A percentile compares a stretch with the other conserved stretches of the same genome.
These are phyloP conservation scores for Clarias magur DNA, from an alignment of 2,113 vertebrate genomes.

Conservation along the genomic window DNA sequence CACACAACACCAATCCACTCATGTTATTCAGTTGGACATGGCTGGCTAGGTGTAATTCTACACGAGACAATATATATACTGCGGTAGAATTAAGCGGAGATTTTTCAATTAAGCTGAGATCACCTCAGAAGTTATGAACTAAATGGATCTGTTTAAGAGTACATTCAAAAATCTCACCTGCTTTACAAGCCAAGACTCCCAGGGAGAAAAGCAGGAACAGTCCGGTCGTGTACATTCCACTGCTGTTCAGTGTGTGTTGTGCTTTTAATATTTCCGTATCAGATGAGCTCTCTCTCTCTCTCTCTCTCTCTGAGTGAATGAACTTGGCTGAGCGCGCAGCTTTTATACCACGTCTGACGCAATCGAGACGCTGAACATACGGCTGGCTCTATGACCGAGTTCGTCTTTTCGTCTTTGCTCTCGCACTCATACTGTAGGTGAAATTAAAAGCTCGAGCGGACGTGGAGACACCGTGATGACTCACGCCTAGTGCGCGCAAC, in stretches of 20 bases:
- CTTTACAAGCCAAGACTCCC: constrained; percentile 61
- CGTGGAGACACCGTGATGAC: neutral
- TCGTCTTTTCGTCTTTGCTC: too few species aligned
- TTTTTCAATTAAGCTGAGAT: neutral
- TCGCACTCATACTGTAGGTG: neutral
- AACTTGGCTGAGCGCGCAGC: neutral
- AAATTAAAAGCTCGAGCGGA: neutral
- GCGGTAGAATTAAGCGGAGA: neutral
- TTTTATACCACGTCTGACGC: constrained; percentile 24
- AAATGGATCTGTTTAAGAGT: neutral
- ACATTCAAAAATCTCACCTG: constrained; percentile 58
- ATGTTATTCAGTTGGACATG: neutral
- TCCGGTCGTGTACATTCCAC: constrained; percentile 64
- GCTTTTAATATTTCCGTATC: neutral
- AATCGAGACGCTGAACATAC: neutral
- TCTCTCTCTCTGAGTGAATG: constrained; percentile 2
- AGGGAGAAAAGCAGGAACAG: constrained; percentile 59
- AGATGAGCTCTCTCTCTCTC: too few species aligned
- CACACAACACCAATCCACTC: neutral
- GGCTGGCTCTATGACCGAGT: too few species aligned
- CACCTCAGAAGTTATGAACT: too few species aligned
- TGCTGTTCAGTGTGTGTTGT: constrained; percentile 8
- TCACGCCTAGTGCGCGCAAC: neutral
- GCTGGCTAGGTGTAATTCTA: neutral
- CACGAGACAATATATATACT: neutral